Percentiles rank a stretch among this genome's conserved stretches.
Evolutionary conservation across 2,888 invertebrate genomes (phyloP).

Genomic region (Cryptus viduatorius): DNA sequence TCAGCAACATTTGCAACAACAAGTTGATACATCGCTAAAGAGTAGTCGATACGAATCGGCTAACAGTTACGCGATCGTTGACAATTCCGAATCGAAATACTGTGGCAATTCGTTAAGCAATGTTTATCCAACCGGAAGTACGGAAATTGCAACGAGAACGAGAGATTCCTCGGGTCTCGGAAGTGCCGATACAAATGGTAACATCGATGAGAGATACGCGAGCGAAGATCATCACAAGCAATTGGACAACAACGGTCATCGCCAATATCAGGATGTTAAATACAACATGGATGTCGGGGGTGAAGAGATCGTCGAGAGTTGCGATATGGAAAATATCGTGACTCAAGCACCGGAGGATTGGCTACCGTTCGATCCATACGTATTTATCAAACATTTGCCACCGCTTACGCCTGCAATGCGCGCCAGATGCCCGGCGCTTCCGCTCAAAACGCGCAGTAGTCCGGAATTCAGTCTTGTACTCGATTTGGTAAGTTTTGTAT

Average conservation of each 20-base stretch:
- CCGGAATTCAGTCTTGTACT: slow-evolving; percentile 96
- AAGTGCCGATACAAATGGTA: slow-evolving; percentile 78
- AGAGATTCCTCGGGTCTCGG: slow-evolving; percentile 38
- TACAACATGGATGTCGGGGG: slow-evolving; percentile 82
- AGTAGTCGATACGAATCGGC: slow-evolving; percentile 53
- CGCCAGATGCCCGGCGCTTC: slow-evolving; percentile 92
- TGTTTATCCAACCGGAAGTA: slow-evolving; percentile 24
- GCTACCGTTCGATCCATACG: slow-evolving; percentile 95
- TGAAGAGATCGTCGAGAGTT: slow-evolving; percentile 83
- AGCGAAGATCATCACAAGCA: slow-evolving; percentile 69
- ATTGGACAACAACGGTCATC: slow-evolving; percentile 68
- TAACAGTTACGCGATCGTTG: slow-evolving; percentile 22
- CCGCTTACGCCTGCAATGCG: slow-evolving; percentile 92
- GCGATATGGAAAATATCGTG: slow-evolving; percentile 83
- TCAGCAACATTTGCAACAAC: slow-evolving; percentile 31
- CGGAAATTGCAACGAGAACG: slow-evolving; percentile 19
- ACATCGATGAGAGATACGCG: slow-evolving; percentile 78
- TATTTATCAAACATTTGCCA: slow-evolving; percentile 96
- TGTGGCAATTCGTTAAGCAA: slow-evolving; percentile 21
- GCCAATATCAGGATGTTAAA: slow-evolving; percentile 81
- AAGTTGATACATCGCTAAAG: slow-evolving; percentile 38
- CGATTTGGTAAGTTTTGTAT: slow-evolving; percentile 79
- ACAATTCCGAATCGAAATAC: slow-evolving; percentile 54
- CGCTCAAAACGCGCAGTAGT: slow-evolving; percentile 95
- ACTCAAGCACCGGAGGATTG: slow-evolving; percentile 87